Base-by-base conservation (phyloP, 2,113 vertebrate genomes). In the Dicentrarchus labrax region DNA sequence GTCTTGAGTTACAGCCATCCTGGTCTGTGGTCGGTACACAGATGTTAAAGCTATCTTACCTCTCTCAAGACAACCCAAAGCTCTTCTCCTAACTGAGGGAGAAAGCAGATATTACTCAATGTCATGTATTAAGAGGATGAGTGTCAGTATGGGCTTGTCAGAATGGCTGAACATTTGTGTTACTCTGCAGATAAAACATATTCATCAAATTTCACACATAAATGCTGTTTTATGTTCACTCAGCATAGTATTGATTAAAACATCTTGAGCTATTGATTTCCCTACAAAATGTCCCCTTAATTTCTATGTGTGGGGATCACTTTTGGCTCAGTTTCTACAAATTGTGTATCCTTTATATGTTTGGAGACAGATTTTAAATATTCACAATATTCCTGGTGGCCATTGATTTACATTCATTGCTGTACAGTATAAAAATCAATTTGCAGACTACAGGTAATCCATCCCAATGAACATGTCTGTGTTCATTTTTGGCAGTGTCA, bases 31-130 rank as follows among this genome's bases (percentile, higher is more conserved):
- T 83, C 38, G 36, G 68, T 57, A 45, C 68, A 60, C 89, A 91
- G 86, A 92, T 91, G 92, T 87, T 86, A 62, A 87, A 92, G 59
- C 57, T n/a, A 85, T 91, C 78, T 48, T 16, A 15, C 16, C 50
- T 68, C 65, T 16, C 62, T 45, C 17, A n/a, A 51, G 16, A 69
- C 17, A 24, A 57, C 39, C 57, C 47, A 16, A 17, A 77, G 68
- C 57, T 43, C 16, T 50, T 41, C 22, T 67, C 57, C 67, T 38
- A 5, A 45, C 57, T 19, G 59, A 73, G 47, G 64, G 24, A 66
- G 72, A 70, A 66, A 67, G 47, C 43, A 45, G 71, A 38, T 83
- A 80, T 80, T 79, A 57, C 45, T 83, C 71, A 80, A 9, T 71
- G 72, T 86, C 72, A 47, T 61, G 70, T 68, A 53, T 79, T 59